A percentile compares a stretch with the other conserved stretches of the same genome.
Evolutionary conservation across 2,113 vertebrate genomes (phyloP).

Genomic region (Crocuta crocuta): DNA sequence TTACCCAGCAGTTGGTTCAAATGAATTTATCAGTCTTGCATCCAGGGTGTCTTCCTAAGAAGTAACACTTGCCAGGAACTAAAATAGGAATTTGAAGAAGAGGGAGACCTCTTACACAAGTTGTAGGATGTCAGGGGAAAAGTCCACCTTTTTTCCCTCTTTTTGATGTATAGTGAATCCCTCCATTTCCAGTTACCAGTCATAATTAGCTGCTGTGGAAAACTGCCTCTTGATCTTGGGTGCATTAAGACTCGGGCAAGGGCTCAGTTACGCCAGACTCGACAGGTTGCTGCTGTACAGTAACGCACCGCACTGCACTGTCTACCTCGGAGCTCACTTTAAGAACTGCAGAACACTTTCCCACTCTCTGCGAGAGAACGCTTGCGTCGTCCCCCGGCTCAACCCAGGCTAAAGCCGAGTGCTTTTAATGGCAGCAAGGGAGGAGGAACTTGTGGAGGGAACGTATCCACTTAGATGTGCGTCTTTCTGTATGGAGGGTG

Average conservation of each 20-base stretch:
- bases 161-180: background rate
- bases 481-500: background rate
- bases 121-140: background rate
- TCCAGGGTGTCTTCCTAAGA: background rate
- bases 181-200: background rate
- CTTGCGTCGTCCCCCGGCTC: background rate
- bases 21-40: background rate
- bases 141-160: background rate
- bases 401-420: background rate
- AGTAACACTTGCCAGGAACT: conserved; percentile 14
- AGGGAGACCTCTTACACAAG: background rate
- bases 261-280: background rate
- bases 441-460: background rate
- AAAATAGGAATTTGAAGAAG: conserved; percentile 15
- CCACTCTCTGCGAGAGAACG: background rate
- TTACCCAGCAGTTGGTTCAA: conserved; percentile 19
- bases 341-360: conserved; percentile 40
- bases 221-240: background rate
- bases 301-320: background rate
- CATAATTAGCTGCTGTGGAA: conserved; percentile 9
- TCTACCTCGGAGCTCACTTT: background rate
- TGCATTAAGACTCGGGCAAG: conserved; percentile 7
- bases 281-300: conserved; percentile 36
- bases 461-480: background rate
- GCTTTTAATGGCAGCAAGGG: background rate